These are phyloP conservation scores for Cichladusa arquata DNA, from an alignment of 2,113 vertebrate species.

Conservation along the genomic window DNA sequence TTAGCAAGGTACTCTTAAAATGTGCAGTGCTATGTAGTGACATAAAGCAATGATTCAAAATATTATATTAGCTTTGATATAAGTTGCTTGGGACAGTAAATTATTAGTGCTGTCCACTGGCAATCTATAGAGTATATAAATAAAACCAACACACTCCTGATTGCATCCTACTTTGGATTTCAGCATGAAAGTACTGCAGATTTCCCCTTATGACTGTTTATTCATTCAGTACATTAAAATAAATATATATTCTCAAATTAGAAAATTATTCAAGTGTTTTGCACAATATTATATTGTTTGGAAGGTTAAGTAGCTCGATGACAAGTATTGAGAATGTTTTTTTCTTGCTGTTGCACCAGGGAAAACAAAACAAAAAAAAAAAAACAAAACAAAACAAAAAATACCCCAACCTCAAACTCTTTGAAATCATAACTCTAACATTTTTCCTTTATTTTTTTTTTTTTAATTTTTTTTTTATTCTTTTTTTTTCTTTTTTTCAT, in stretches of 20 bases:
- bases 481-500: no score
- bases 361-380: not conserved
- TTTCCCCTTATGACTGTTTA: not conserved
- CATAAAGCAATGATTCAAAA: not conserved
- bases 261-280: not conserved
- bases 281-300: rapidly evolving
- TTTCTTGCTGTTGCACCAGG: rapidly evolving
- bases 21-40: not conserved
- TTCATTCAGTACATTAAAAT: not conserved
- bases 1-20: not conserved
- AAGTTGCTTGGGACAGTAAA: not conserved
- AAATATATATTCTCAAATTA: not conserved
- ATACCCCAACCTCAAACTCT: not conserved
- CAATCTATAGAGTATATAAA: not conserved
- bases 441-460: no score
- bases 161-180: not conserved
- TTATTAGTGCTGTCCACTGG: not conserved
- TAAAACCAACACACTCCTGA: not conserved
- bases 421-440: not conserved
- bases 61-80: not conserved
- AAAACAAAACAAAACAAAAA: not conserved
- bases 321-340: not conserved
- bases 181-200: not conserved
- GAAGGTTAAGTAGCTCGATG: not conserved
- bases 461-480: not conserved